These are phyloP conservation scores for Pterocles gutturalis DNA, from an alignment of 2,113 vertebrate genomes.

Conservation along the genomic window DNA sequence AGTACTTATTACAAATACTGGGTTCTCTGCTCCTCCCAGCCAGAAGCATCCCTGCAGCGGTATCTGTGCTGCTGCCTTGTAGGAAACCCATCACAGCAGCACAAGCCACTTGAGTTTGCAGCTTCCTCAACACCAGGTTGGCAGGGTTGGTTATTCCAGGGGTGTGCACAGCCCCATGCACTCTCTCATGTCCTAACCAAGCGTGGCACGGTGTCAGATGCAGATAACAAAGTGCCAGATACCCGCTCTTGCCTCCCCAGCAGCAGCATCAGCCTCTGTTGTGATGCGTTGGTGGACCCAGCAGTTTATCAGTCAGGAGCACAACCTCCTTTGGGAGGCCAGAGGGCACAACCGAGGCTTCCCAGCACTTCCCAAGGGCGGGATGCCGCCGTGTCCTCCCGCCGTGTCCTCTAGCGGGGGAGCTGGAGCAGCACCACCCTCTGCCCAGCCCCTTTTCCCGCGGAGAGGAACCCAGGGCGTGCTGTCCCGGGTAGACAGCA, in stretches of 20 bases:
- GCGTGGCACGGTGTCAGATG: background rate
- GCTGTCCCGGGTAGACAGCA: background rate
- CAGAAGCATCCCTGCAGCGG: background rate
- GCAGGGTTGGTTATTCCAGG: background rate
- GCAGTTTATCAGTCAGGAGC: background rate
- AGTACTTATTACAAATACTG: background rate
- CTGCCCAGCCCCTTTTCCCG: background rate
- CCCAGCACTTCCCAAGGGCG: background rate
- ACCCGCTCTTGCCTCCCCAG: background rate
- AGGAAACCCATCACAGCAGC: background rate
- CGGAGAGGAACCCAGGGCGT: background rate
- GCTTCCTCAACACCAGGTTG: background rate
- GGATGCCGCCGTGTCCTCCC: background rate
- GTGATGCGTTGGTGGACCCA: background rate
- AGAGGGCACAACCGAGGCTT: background rate
- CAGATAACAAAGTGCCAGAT: background rate
- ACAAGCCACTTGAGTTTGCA: background rate
- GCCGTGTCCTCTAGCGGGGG: background rate
- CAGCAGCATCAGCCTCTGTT: background rate
- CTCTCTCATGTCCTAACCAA: background rate
- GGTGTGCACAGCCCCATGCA: background rate
- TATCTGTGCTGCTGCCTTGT: background rate
- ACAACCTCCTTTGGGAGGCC: background rate
- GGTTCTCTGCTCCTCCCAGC: background rate
- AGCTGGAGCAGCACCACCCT: background rate